Conservation (phyloP, 1,140 invertebrate genomes). For the Bombyx mandarina region DNA sequence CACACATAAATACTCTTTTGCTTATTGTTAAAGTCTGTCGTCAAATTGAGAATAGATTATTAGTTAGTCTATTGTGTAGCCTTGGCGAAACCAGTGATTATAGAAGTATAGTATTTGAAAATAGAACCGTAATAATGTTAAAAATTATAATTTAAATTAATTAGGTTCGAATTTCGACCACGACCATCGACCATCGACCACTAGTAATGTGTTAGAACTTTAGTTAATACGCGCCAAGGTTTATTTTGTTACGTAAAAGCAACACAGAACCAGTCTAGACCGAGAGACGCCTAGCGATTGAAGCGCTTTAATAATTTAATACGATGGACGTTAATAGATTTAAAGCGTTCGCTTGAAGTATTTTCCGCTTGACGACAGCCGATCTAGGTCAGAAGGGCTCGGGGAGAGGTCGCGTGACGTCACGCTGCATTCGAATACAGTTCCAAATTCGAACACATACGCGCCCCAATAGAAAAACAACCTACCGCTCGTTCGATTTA, state of each 20-base stretch:
- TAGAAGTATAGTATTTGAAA: too few relatives aligned
- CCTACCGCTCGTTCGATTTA: background rate
- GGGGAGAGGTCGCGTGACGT: slow-evolving; percentile 39
- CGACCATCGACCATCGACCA: background rate
- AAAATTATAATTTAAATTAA: too few relatives aligned
- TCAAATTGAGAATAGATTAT: too few relatives aligned
- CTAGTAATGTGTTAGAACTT: slow-evolving; percentile 2
- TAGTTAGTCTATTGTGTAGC: too few relatives aligned
- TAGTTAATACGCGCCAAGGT: slow-evolving; percentile 41
- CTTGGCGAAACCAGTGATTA: too few relatives aligned
- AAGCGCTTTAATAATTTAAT: slow-evolving; percentile 18
- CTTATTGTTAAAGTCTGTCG: too few relatives aligned
- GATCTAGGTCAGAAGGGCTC: slow-evolving; percentile 54
- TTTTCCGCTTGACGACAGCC: slow-evolving; percentile 45
- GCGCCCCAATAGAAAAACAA: too few relatives aligned
- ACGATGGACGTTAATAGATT: slow-evolving; percentile 1
- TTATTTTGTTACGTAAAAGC: slow-evolving; percentile 27
- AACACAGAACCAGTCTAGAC: slow-evolving; percentile 39
- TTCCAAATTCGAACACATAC: slow-evolving; percentile 8
- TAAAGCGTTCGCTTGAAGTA: slow-evolving; percentile 22
- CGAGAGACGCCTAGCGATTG: slow-evolving; percentile 32
- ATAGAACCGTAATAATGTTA: too few relatives aligned
- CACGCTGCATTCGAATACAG: slow-evolving; percentile 47
- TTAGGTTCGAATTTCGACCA: too few relatives aligned
- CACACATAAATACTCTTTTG: too few relatives aligned